These are phyloP conservation scores for Dasyurus viverrinus DNA, from an alignment of 2,113 vertebrate species.

Conservation along the genomic window DNA sequence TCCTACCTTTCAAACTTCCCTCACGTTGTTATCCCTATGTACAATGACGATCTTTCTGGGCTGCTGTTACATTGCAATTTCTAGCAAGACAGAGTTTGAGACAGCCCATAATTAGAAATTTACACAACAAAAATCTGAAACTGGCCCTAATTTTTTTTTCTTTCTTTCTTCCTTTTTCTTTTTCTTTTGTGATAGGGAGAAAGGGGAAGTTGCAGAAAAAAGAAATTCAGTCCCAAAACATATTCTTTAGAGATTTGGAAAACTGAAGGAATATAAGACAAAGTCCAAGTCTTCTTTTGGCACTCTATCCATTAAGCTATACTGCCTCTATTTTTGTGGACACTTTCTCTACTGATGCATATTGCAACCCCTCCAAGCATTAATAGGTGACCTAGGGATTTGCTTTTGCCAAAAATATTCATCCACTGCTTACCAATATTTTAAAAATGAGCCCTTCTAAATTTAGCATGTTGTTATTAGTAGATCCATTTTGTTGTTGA, in stretches of 20 bases:
- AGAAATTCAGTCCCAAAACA: neutral
- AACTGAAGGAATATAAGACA: neutral
- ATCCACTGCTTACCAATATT: neutral
- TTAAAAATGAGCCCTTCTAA: neutral
- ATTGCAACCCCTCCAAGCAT: neutral
- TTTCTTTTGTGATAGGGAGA: neutral
- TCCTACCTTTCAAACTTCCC: neutral
- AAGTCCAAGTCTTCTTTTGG: neutral
- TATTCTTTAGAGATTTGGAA: neutral
- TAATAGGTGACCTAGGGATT: neutral
- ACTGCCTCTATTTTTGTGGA: neutral
- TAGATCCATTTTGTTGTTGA: neutral
- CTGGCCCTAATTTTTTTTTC: neutral
- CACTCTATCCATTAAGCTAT: neutral
- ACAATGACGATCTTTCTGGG: neutral
- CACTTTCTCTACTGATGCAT: neutral
- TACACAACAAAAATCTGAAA: neutral
- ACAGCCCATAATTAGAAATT: neutral
- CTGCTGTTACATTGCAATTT: neutral
- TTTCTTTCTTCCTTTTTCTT: neutral
- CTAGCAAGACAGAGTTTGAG: neutral
- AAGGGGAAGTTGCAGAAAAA: neutral
- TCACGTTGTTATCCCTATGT: neutral
- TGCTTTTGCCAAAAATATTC: neutral
- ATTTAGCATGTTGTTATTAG: neutral